These are phyloP conservation scores for Panzeria rudis DNA, from an alignment of 2,888 invertebrate genomes.

Conservation along the genomic window DNA sequence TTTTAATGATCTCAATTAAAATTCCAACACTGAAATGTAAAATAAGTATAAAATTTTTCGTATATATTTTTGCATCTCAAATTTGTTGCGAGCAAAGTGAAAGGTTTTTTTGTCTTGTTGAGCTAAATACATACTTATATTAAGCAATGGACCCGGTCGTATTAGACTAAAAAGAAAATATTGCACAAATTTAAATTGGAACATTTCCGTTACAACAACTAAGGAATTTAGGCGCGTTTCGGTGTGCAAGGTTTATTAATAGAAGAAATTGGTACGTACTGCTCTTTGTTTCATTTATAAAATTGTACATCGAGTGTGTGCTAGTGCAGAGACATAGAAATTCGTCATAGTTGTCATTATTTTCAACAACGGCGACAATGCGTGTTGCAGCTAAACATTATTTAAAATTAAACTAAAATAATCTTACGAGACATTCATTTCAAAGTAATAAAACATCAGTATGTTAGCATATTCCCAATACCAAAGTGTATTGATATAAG, in stretches of 20 bases:
- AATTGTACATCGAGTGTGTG: slow-evolving; percentile 2
- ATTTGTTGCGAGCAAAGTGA: slow-evolving; percentile 51
- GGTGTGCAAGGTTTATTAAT: slow-evolving; percentile 54
- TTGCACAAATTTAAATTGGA: slow-evolving; percentile 50
- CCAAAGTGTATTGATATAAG: too few species aligned
- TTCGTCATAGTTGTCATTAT: slow-evolving; percentile 55
- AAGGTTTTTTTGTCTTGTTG: neutral
- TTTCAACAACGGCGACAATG: slow-evolving; percentile 18
- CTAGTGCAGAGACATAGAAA: slow-evolving; percentile 22
- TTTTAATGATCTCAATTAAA: slow-evolving; percentile 55
- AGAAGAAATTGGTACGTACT: slow-evolving; percentile 41
- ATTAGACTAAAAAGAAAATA: neutral
- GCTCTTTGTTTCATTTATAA: slow-evolving; percentile 21
- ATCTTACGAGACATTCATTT: neutral
- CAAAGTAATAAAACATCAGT: neutral
- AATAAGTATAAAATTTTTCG: neutral
- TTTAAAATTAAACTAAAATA: slow-evolving; percentile 18
- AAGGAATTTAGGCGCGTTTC: slow-evolving; percentile 54
- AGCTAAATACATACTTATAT: slow-evolving; percentile 18
- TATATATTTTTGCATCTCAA: slow-evolving; percentile 25
- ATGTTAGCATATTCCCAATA: too few species aligned
- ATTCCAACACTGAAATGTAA: slow-evolving; percentile 51
- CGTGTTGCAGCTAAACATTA: neutral
- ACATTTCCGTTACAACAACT: slow-evolving; percentile 64
- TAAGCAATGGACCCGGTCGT: slow-evolving; percentile 28